Percentiles rank a stretch among this genome's conserved stretches.
Evolutionary conservation across 2,113 vertebrate genomes (phyloP).

Genomic region (Tiliqua scincoides): DNA sequence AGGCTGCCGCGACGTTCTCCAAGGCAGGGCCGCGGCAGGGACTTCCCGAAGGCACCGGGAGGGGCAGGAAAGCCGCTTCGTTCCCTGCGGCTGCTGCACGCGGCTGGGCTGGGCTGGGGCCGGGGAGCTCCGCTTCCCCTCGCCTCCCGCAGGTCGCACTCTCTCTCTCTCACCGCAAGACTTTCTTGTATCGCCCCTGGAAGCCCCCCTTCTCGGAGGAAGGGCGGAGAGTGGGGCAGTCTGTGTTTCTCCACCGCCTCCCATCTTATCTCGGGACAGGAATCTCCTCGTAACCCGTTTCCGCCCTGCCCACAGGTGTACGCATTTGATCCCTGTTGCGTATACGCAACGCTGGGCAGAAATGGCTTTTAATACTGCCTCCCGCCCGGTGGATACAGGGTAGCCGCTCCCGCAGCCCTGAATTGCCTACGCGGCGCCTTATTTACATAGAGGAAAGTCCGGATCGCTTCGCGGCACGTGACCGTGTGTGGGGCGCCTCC

Average conservation of each 20-base stretch:
- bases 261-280: not conserved
- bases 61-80: not conserved
- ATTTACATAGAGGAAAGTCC: conserved; percentile 57
- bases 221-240: no score
- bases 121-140: not conserved
- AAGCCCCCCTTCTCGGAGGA: not conserved
- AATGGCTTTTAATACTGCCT: not conserved
- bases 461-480: conserved; percentile 46
- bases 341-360: no score
- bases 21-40: not conserved
- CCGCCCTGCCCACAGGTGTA: no score
- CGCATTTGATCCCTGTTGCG: no score
- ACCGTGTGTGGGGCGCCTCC: conserved; percentile 43
- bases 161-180: no score
- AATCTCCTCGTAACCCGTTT: not conserved
- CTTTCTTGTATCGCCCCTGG: not conserved
- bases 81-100: not conserved
- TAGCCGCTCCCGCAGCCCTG: conserved; percentile 15
- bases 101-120: not conserved
- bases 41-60: not conserved
- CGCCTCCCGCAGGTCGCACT: not conserved
- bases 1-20: not conserved
- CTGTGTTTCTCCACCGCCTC: no score
- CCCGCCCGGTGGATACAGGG: not conserved
- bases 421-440: conserved; percentile 15